Evolutionary conservation across 2,888 invertebrate species (phyloP).

Genomic region (Chaetogeoica ovagalla): DNA sequence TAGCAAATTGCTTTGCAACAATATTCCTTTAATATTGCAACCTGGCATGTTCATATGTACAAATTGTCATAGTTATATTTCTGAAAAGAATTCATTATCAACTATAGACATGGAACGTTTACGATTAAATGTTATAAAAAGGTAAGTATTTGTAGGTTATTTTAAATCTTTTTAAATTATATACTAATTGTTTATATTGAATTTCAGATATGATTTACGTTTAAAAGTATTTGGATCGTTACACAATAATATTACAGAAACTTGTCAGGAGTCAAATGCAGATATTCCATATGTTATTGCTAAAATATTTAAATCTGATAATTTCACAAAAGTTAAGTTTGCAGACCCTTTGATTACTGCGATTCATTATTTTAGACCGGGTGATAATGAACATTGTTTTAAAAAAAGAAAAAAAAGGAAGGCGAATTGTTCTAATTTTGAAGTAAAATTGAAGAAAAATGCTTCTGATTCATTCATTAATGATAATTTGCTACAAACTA

Average conservation of each 20-base stretch:
- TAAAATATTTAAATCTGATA: not conserved
- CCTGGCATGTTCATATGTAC: slow-evolving; percentile 26
- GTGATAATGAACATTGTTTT: not conserved
- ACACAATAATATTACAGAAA: not conserved
- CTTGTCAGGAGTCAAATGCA: not conserved
- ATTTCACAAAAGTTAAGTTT: slow-evolving; percentile 8
- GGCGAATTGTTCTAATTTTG: not conserved
- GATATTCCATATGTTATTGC: not conserved
- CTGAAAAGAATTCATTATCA: not conserved
- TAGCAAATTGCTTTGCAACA: not conserved
- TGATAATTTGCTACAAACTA: not conserved
- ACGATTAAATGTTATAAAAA: not conserved
- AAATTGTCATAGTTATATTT: slow-evolving; percentile 1
- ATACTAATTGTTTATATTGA: not conserved
- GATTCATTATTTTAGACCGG: slow-evolving; percentile 2
- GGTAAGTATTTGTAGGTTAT: not conserved
- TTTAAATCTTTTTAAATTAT: not conserved
- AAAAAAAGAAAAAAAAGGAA: not conserved
- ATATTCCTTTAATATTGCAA: not conserved
- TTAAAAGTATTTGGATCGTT: not conserved
- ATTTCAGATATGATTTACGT: not conserved
- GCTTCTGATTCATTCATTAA: not conserved
- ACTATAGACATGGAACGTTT: not conserved
- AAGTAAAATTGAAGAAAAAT: not conserved
- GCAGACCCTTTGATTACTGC: not conserved